Evolutionary conservation across 2,113 vertebrate genomes (phyloP).

Genomic region (Uria aalge): DNA sequence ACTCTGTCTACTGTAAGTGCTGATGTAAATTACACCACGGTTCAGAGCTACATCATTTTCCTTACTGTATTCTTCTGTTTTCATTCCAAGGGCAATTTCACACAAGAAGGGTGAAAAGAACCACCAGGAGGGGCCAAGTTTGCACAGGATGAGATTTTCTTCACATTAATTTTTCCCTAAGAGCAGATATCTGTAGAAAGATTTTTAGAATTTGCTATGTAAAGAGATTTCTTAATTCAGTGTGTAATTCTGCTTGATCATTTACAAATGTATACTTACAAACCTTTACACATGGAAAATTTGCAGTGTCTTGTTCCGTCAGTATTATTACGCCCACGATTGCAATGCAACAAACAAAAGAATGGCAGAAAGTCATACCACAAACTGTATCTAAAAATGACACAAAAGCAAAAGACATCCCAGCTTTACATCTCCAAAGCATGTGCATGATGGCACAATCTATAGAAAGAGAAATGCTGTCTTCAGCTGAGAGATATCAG

Average conservation of each 20-base stretch:
- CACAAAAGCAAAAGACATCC: not conserved
- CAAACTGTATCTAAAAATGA: not conserved
- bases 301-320: not conserved
- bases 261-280: not conserved
- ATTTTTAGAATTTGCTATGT: not conserved
- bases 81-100: not conserved
- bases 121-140: not conserved
- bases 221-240: not conserved
- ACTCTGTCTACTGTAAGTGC: not conserved
- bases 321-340: too few species aligned
- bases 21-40: not conserved
- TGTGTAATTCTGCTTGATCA: not conserved
- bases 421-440: not conserved
- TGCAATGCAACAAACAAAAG: not conserved
- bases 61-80: not conserved
- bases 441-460: not conserved
- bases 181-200: too few species aligned
- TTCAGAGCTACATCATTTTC: not conserved
- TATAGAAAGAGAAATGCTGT: not conserved
- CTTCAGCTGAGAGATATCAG: not conserved
- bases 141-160: not conserved
- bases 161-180: not conserved
- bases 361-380: not conserved
- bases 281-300: not conserved
- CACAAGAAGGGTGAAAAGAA: not conserved